Evolutionary conservation across 2,888 invertebrate species (phyloP), one percentile per base, ranked within the genome.

Genomic region (Dendrolimus houi): DNA sequence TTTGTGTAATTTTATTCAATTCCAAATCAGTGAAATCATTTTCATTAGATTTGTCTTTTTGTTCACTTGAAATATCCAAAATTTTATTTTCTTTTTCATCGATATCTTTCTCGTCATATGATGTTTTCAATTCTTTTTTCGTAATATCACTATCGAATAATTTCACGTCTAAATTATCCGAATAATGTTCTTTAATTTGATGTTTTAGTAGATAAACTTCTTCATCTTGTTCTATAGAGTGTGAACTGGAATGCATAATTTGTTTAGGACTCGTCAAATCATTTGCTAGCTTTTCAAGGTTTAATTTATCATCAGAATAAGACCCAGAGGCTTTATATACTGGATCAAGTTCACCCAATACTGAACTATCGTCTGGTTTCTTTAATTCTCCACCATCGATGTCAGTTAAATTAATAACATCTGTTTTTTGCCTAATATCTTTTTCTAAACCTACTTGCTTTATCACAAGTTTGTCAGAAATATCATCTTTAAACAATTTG

Each of bases 401-500:
- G 41, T 56, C 12, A 47, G 47, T 47, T 47, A 47, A 12, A 6
- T 47, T 9, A 12, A 47, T 52, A 10, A 13, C 53, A 41, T 56
- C 41, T 67, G n/a, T 57, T 55, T 54, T 54, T 58, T 62, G 61
- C 64, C 40, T 58, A 60, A 69, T 69, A 75, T 78, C 71, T 67
- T 75, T 82, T 78, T 85, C 85, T 79, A 72, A 71, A 82, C 79
- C 67, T 73, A 84, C 84, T 85, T 85, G 85, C 81, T 69, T 81
- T 64, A 68, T 61, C 81, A 84, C 86, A 85, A 85, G 84, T 85
- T 73, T 74, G 79, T 74, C 74, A 80, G 81, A 81, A 81, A 74
- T 58, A 10, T 53, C 0, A 8, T 13, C 54, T 54, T 53, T 8
- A 13, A 52, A 41, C 8, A 13, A 52, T 40, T 56, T 56, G 40